A percentile compares a stretch with the other conserved stretches of the same genome.
phyloP scores from a whole-genome alignment of 2,113 vertebrate species.

The Triplophysa dalaica region DNA sequence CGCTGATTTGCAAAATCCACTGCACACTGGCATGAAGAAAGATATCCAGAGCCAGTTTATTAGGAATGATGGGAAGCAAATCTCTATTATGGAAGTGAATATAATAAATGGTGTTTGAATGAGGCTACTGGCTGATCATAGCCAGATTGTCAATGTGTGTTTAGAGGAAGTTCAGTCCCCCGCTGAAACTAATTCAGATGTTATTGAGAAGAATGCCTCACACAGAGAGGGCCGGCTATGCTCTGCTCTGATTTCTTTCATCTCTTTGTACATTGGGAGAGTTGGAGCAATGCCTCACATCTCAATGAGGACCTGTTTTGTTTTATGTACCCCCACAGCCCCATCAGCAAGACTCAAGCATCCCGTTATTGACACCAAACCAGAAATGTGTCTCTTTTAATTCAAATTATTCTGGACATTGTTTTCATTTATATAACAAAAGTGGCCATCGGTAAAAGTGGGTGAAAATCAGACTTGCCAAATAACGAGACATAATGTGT shows the following conservation, averaged over 20 bases:
- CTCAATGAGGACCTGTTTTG: background rate
- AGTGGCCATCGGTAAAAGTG: too few relatives aligned
- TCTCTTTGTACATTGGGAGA: background rate
- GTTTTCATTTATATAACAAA: too few relatives aligned
- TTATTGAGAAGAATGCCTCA: background rate
- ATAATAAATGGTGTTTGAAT: conserved; percentile 23
- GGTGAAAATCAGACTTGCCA: too few relatives aligned
- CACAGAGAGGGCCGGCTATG: background rate
- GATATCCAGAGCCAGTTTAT: conserved; percentile 6
- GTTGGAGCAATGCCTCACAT: conserved; percentile 3
- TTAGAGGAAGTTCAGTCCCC: conserved; percentile 24
- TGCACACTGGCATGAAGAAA: background rate
- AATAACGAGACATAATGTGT: too few relatives aligned
- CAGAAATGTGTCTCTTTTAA: too few relatives aligned
- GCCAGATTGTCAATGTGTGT: conserved; percentile 21
- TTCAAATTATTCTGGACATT: too few relatives aligned
- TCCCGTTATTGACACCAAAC: too few relatives aligned
- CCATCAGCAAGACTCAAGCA: too few relatives aligned
- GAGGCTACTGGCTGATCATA: background rate
- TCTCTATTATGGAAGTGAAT: conserved; percentile 4
- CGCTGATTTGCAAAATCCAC: conserved; percentile 20
- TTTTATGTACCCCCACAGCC: too few relatives aligned
- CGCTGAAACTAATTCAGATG: background rate
- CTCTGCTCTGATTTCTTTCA: background rate
- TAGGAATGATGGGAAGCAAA: conserved; percentile 10